phyloP scores from a whole-genome alignment of 2,113 vertebrate genomes.

The Salvator merianae region DNA sequence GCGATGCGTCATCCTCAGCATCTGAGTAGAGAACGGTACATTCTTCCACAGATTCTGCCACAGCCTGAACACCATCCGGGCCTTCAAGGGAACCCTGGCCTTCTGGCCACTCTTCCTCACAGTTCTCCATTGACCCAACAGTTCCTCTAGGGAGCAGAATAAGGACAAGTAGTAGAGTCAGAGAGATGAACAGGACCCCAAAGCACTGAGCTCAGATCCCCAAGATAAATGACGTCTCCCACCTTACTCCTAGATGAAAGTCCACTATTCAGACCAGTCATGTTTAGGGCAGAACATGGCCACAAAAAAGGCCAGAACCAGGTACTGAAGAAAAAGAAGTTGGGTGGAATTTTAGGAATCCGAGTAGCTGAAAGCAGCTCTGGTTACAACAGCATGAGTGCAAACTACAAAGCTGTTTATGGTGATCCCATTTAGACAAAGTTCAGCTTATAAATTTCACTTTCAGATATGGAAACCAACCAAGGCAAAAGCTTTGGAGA shows the following conservation, averaged over 20 bases:
- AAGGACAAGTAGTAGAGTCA: not conserved
- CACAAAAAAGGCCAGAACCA: too few species aligned
- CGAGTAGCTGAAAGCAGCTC: not conserved
- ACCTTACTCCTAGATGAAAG: not conserved
- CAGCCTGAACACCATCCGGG: not conserved
- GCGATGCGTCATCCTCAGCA: not conserved
- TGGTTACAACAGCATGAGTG: not conserved
- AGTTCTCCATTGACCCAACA: conserved; percentile 19
- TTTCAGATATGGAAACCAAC: not conserved
- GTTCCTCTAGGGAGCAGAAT: conserved; percentile 43
- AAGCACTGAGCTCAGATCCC: not conserved
- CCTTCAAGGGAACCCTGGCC: conserved; percentile 3
- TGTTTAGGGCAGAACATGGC: too few species aligned
- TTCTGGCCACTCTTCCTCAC: conserved; percentile 1
- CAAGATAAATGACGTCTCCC: too few species aligned
- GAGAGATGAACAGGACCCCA: not conserved
- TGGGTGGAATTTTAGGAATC: not conserved
- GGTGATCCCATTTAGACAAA: not conserved
- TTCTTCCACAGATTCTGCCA: not conserved
- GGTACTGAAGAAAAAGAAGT: too few species aligned
- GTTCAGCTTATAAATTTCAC: not conserved
- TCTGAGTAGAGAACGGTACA: not conserved
- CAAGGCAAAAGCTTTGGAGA: not conserved
- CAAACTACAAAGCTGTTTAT: not conserved
- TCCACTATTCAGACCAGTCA: not conserved